Base-by-base conservation (phyloP, 2,113 vertebrate genomes). In the Microcebus jonahi region DNA sequence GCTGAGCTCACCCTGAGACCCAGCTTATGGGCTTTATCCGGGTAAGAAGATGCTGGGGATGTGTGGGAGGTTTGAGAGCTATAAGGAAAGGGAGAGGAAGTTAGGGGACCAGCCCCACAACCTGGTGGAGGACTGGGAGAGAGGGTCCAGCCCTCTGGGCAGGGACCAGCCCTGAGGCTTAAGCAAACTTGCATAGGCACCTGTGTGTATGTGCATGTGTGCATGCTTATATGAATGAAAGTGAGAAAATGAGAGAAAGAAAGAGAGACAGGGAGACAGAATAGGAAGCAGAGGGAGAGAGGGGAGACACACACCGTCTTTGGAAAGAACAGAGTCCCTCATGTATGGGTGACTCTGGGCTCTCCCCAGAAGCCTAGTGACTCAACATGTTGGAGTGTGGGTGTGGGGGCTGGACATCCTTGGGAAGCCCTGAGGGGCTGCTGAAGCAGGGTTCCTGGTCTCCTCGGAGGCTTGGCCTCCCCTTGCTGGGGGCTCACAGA, bases 401-500 rank as follows among this genome's bases (percentile, higher is more conserved):
- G 89, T 95, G 39, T 94, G 68, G 90, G 96, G 93, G 84, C 65
- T 95, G 67, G 84, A 91, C 83, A 97, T 98, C 98, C 95, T 97
- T 77, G 63, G 91, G 91, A 86, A 96, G 94, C 94, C 95, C 92
- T 45, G 65, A 95, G 80, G 94, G 84, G 96, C 88, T 94, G 76
- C 84, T 71, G 97, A 97, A 97, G 97, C 93, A 90, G 95, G 92
- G 86, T 76, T 97, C 96, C 94, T 94, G 97, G 97, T 97, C 96
- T 98, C 98, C 97, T 97, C 82, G 8, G 97, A 97, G 95, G 97
- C 96, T 89, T 95, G 91, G 96, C 97, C 97, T 97, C 98, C 98
- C 97, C 0, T 11, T 96, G 98, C 91, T 91, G 98, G 97, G 98
- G 97, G 97, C 97, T 99, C 99, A 99, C 98, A 99, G 99, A 99